Percentiles rank a stretch among this genome's conserved stretches.
These are phyloP conservation scores for Lasioglossum baleicum DNA, from an alignment of 1,140 invertebrate genomes.

Conservation along the genomic window DNA sequence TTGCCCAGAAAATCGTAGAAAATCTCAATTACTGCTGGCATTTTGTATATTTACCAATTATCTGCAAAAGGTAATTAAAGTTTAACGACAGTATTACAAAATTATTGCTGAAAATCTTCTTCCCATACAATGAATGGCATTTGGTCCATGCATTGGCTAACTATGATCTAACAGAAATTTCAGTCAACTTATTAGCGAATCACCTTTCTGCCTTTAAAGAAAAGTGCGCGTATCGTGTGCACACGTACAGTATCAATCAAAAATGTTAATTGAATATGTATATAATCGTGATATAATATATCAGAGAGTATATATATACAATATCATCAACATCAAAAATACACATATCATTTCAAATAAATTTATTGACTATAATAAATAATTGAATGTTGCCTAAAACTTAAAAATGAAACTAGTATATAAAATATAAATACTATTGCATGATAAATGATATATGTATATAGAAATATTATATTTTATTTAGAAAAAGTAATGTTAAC, in stretches of 20 bases:
- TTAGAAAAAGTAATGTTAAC: too few species aligned
- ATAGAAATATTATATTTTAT: too few species aligned
- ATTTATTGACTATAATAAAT: not conserved
- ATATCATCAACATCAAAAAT: too few species aligned
- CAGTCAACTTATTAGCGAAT: constrained; percentile 36
- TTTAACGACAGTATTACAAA: constrained; percentile 36
- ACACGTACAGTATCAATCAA: not conserved
- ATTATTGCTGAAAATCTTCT: constrained; percentile 59
- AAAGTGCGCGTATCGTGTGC: constrained; percentile 33
- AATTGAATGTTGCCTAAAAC: not conserved
- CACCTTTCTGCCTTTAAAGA: constrained; percentile 24
- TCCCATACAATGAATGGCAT: constrained; percentile 28
- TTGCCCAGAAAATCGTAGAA: constrained; percentile 34
- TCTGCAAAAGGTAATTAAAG: constrained; percentile 52
- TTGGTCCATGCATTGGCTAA: constrained; percentile 42
- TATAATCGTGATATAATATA: too few species aligned
- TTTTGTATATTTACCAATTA: constrained; percentile 44
- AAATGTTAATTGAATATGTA: not conserved
- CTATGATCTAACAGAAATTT: constrained; percentile 42
- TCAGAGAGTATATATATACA: too few species aligned
- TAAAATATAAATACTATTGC: too few species aligned
- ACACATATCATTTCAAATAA: not conserved
- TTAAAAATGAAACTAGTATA: too few species aligned
- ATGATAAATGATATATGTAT: too few species aligned
- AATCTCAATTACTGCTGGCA: constrained; percentile 47